phyloP scores from a whole-genome alignment of 2,797 vertebrate species.

The Macropus fuliginosus region DNA sequence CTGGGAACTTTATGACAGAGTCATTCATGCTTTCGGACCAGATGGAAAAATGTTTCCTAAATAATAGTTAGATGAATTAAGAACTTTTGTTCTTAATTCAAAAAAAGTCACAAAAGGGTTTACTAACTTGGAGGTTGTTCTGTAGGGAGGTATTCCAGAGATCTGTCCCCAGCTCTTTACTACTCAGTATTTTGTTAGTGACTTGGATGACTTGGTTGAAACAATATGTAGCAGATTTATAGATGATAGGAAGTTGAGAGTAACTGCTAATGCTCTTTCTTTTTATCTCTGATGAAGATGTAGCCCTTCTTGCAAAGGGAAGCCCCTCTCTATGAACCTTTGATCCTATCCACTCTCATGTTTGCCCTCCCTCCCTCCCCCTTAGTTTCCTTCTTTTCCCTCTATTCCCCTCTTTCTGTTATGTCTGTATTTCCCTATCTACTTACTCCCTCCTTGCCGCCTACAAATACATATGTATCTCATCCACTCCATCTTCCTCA shows the following conservation, averaged over 20 bases:
- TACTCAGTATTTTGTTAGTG: not conserved
- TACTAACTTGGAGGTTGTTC: not conserved
- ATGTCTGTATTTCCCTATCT: too few species aligned
- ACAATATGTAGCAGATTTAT: not conserved
- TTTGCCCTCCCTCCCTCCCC: not conserved
- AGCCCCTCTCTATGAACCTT: not conserved
- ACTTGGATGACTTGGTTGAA: not conserved
- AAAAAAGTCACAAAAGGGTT: not conserved
- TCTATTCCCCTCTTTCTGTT: too few species aligned
- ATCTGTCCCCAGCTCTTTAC: not conserved
- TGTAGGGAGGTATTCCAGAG: not conserved
- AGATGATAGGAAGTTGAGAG: not conserved
- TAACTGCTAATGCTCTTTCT: not conserved
- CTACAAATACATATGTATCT: too few species aligned
- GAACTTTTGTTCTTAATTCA: not conserved
- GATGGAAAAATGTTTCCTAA: not conserved
- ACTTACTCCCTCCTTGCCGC: too few species aligned
- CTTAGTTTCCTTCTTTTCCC: not conserved
- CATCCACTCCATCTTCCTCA: too few species aligned
- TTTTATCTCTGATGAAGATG: not conserved
- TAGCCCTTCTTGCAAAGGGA: not conserved
- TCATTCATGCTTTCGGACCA: not conserved
- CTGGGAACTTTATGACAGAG: not conserved
- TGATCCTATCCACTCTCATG: not conserved
- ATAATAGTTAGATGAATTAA: not conserved